Conservation (phyloP, 1,140 invertebrate species). For the Drosophila novamexicana region DNA sequence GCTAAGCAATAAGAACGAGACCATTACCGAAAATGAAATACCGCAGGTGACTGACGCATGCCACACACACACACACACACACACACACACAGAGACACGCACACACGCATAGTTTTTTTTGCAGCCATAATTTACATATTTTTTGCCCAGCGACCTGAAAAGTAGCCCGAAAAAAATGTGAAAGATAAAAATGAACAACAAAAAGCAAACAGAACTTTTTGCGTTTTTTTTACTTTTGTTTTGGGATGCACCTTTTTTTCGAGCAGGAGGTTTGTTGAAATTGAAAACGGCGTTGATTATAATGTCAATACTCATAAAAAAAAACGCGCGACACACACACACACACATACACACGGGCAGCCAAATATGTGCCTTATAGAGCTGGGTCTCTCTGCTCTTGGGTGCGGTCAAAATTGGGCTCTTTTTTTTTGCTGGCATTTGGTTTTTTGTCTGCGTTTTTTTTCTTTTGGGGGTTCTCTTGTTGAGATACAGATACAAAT, state of each 20-base stretch:
- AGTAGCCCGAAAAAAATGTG: slow-evolving; percentile 35
- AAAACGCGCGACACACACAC: slow-evolving; percentile 49
- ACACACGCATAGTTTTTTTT: slow-evolving; percentile 27
- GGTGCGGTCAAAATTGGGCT: slow-evolving; percentile 75
- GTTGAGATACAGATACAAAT: slow-evolving; percentile 54
- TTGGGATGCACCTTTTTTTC: slow-evolving; percentile 60
- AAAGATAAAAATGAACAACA: slow-evolving; percentile 63
- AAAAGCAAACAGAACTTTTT: slow-evolving; percentile 75
- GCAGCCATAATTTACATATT: slow-evolving; percentile 75
- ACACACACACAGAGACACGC: slow-evolving; percentile 32
- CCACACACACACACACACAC: slow-evolving; percentile 56
- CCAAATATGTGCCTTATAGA: slow-evolving; percentile 40
- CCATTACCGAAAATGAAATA: slow-evolving; percentile 63
- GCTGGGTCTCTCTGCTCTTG: slow-evolving; percentile 35
- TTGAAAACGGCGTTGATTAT: slow-evolving; percentile 82
- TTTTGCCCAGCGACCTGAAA: slow-evolving; percentile 58
- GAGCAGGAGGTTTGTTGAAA: slow-evolving; percentile 62
- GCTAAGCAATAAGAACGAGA: slow-evolving; percentile 71
- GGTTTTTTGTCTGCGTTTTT: slow-evolving; percentile 30
- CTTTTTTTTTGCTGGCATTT: slow-evolving; percentile 58
- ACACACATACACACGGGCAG: slow-evolving; percentile 28
- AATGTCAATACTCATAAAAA: slow-evolving; percentile 80
- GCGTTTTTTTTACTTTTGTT: slow-evolving; percentile 24
- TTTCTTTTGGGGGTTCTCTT: slow-evolving; percentile 34
- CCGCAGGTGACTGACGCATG: slow-evolving; percentile 77